phyloP scores from a whole-genome alignment of 2,888 invertebrate species.

The Pinctada fucata region DNA sequence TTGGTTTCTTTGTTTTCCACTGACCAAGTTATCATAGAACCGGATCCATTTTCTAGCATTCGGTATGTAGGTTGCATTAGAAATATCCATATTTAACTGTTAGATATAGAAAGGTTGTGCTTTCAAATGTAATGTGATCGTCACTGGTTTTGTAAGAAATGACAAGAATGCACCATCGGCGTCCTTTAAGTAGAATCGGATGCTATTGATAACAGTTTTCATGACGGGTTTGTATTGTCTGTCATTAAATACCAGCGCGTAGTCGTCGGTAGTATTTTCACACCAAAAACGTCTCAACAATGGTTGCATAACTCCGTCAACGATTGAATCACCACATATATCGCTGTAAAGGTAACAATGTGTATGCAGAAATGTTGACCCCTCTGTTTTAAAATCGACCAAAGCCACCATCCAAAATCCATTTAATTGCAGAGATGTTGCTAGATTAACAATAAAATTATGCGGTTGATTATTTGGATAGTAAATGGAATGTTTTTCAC shows the following conservation, averaged over 20 bases:
- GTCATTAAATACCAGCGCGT: background rate
- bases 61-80: conserved; percentile 5
- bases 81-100: conserved; percentile 9
- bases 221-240: conserved; percentile 24
- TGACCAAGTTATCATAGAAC: conserved; percentile 26
- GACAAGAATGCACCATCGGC: conserved; percentile 8
- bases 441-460: conserved; percentile 17
- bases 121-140: conserved; percentile 31
- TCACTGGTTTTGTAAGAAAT: conserved; percentile 26
- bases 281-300: conserved; percentile 23
- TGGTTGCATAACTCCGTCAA: conserved; percentile 23
- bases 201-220: conserved; percentile 20
- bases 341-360: conserved; percentile 27
- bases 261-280: too few relatives aligned
- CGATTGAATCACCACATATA: conserved; percentile 25
- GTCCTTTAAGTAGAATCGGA: conserved; percentile 34
- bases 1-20: background rate
- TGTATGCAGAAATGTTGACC: background rate
- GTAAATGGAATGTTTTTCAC: conserved; percentile 18
- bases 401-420: conserved; percentile 15
- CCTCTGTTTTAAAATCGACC: conserved; percentile 13
- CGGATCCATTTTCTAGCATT: conserved; percentile 30
- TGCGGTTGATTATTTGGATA: conserved; percentile 27
- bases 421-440: conserved; percentile 3
- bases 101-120: conserved; percentile 17